Conservation (phyloP, 2,888 invertebrate species). For the Xylota segnis region DNA sequence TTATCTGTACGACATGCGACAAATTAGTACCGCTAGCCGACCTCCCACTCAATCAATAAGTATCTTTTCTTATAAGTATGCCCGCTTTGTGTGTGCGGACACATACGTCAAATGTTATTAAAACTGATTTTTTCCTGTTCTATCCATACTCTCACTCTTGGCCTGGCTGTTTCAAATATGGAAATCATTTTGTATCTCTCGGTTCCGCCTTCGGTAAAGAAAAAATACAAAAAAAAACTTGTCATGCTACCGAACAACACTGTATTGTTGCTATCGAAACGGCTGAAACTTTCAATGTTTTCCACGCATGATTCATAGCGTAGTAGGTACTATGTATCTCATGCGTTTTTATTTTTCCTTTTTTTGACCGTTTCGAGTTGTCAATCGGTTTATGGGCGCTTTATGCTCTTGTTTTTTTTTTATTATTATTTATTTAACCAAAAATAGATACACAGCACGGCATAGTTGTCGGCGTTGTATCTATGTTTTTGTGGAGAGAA, state of each 20-base stretch:
- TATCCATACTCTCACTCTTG: slow-evolving; percentile 29
- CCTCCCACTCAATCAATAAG: slow-evolving; percentile 70
- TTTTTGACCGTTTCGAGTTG: slow-evolving; percentile 59
- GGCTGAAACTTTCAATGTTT: slow-evolving; percentile 49
- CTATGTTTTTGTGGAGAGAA: slow-evolving; percentile 33
- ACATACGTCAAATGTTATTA: slow-evolving; percentile 62
- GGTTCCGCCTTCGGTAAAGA: slow-evolving; percentile 65
- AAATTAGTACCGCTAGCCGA: slow-evolving; percentile 72
- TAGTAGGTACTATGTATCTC: slow-evolving; percentile 34
- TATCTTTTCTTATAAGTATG: slow-evolving; percentile 13
- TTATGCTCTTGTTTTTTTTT: slow-evolving; percentile 40
- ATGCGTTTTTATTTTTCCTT: slow-evolving; percentile 45
- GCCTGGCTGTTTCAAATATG: slow-evolving; percentile 60
- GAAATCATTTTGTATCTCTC: slow-evolving; percentile 71
- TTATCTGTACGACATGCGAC: slow-evolving; percentile 65
- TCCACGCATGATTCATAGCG: slow-evolving; percentile 65
- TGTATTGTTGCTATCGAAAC: slow-evolving; percentile 28
- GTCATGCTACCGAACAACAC: slow-evolving; percentile 54
- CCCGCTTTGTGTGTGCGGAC: slow-evolving; percentile 9
- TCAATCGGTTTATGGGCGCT: slow-evolving; percentile 63
- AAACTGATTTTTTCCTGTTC: slow-evolving; percentile 71
- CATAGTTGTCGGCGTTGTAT: not conserved
- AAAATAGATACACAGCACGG: slow-evolving; percentile 61
- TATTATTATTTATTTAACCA: slow-evolving; percentile 46
- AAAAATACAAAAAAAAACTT: slow-evolving; percentile 39